Percentiles rank a stretch among this genome's conserved stretches.
Evolutionary conservation across 2,797 vertebrate genomes (phyloP).

Genomic region (Pangasius larnaudii): DNA sequence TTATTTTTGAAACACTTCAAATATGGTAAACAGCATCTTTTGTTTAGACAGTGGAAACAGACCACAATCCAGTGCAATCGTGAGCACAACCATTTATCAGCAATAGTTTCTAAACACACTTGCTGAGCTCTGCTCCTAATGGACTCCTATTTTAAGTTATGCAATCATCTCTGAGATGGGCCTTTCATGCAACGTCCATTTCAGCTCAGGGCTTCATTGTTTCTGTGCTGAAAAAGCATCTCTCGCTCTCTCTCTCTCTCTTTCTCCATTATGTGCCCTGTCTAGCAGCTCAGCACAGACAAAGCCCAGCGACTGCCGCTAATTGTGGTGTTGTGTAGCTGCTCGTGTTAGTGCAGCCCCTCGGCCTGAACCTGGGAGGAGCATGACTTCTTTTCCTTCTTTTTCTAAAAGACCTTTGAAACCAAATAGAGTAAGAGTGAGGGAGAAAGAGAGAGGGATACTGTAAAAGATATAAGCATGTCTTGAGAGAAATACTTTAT

Average conservation of each 20-base stretch:
- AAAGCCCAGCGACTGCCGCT: constrained; percentile 60
- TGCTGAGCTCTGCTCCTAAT: constrained; percentile 46
- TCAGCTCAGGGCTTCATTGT: constrained; percentile 53
- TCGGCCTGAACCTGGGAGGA: constrained; percentile 48
- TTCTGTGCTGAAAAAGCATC: constrained; percentile 60
- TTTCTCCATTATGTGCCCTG: constrained; percentile 58
- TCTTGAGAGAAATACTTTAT: neutral
- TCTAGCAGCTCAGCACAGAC: constrained; percentile 57
- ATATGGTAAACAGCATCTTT: constrained; percentile 3
- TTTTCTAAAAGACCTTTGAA: constrained; percentile 35
- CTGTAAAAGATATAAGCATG: neutral
- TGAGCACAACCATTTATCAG: constrained; percentile 46
- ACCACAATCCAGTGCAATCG: constrained; percentile 3
- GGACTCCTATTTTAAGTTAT: constrained; percentile 56
- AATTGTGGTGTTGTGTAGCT: constrained; percentile 62
- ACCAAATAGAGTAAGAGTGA: neutral
- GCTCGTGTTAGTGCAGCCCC: constrained; percentile 52
- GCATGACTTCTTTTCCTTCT: constrained; percentile 41
- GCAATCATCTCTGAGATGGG: constrained; percentile 55
- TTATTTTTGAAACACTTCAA: constrained; percentile 11
- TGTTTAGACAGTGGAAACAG: constrained; percentile 18
- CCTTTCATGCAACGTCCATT: constrained; percentile 55
- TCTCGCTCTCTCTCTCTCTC: constrained; percentile 51
- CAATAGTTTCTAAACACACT: constrained; percentile 48
- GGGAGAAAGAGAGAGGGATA: neutral